Evolutionary conservation across 1,140 invertebrate genomes (phyloP).

Genomic region (Andrena cerasifolii): DNA sequence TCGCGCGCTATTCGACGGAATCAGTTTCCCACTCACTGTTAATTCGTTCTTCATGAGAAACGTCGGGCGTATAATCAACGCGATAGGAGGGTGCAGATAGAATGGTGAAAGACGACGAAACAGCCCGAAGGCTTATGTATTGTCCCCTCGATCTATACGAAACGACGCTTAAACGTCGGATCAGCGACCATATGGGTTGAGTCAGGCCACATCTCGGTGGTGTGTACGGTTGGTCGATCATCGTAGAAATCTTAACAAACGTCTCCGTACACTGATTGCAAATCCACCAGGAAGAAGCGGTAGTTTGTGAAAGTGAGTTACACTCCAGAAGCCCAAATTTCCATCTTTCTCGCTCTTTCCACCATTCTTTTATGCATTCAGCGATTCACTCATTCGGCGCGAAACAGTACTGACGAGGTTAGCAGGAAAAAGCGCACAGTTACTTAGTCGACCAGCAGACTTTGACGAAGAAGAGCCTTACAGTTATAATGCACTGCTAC

Average conservation of each 20-base stretch:
- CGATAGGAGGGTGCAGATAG: neutral
- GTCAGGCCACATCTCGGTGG: neutral
- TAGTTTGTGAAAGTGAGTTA: neutral
- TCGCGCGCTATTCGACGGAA: neutral
- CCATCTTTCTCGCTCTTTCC: too few species aligned
- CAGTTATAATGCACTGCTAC: neutral
- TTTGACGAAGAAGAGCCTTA: neutral
- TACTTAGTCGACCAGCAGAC: neutral
- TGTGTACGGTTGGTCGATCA: neutral
- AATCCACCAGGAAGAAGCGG: neutral
- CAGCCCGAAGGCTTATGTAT: neutral
- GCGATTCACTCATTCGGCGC: too few species aligned
- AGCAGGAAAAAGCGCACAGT: neutral
- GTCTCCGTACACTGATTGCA: neutral
- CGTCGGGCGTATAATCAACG: constrained; percentile 14
- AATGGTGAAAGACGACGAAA: too few species aligned
- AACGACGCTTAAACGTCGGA: constrained; percentile 39
- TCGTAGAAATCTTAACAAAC: constrained; percentile 14
- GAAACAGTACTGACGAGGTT: neutral
- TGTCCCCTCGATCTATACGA: constrained; percentile 30
- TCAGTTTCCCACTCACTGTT: constrained; percentile 14
- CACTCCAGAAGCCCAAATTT: too few species aligned
- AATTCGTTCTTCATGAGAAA: constrained; percentile 4
- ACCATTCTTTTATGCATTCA: neutral
- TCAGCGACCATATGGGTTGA: constrained; percentile 43